Percentiles rank a stretch among this genome's conserved stretches.
Evolutionary conservation across 2,888 invertebrate species (phyloP).

Genomic region (Nomada flava): DNA sequence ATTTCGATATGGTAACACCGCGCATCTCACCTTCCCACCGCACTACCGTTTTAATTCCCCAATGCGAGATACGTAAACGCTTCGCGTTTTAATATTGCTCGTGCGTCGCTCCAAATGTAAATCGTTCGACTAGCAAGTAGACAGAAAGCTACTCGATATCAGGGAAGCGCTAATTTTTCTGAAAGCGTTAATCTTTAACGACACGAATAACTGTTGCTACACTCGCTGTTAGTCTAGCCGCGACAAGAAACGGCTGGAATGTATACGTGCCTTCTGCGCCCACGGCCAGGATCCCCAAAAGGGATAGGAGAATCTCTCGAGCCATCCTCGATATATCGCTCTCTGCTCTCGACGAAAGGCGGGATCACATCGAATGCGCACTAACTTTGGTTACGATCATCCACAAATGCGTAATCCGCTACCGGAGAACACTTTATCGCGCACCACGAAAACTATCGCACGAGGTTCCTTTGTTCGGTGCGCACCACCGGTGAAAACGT

Average conservation of each 20-base stretch:
- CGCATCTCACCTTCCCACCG: background rate
- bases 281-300: slow-evolving; percentile 76
- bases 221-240: background rate
- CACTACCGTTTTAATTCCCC: background rate
- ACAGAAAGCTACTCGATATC: too few relatives aligned
- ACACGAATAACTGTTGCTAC: slow-evolving; percentile 4
- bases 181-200: background rate
- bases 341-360: slow-evolving; percentile 49
- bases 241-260: slow-evolving; percentile 2
- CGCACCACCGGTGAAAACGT: slow-evolving; percentile 42
- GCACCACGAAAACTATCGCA: slow-evolving; percentile 68
- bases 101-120: too few relatives aligned
- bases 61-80: too few relatives aligned
- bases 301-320: slow-evolving; percentile 75
- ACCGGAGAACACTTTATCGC: slow-evolving; percentile 58
- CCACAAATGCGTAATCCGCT: slow-evolving; percentile 28
- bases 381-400: slow-evolving; percentile 54
- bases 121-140: too few relatives aligned
- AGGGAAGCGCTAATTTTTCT: too few relatives aligned
- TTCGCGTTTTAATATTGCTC: too few relatives aligned
- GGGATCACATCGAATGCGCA: slow-evolving; percentile 72
- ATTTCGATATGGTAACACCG: background rate
- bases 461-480: slow-evolving; percentile 59
- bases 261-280: slow-evolving; percentile 75
- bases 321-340: slow-evolving; percentile 73